Evolutionary conservation across 1,140 invertebrate species (phyloP), one percentile per base, ranked within the genome.

Genomic region (Tachypleus tridentatus): DNA sequence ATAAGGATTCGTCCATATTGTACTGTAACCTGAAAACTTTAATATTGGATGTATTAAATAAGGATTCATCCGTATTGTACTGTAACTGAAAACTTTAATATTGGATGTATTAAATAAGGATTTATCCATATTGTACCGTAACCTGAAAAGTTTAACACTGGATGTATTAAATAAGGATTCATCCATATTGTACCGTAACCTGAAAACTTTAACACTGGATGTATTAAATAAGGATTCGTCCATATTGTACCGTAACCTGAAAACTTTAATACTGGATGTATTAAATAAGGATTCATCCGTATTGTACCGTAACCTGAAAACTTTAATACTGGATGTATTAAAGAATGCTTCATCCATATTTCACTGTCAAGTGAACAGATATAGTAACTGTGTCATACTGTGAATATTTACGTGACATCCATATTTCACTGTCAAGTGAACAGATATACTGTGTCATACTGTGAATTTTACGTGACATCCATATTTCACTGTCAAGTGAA

Each of bases 21-120:
- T 29, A 29, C 29, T n/a, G n/a, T n/a, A n/a, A n/a, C n/a, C n/a
- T n/a, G n/a, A n/a, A n/a, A n/a, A n/a, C n/a, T n/a, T n/a, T n/a
- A n/a, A n/a, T n/a, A n/a, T n/a, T 29, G 0, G 29, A 29, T 2
- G 2, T 29, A 29, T 29, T 29, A 29, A 29, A 29, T 29, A 29
- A 29, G 94, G 70, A 98, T 98, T 73, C 97, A 98, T 78, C 87
- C 91, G 70, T 94, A 89, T 74, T 81, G 97, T 51, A 89, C 92
- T 68, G 90, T 29, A 29, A 96, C 74, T 98, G 53, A 97, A 97
- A 78, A 85, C 84, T 51, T 80, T 95, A 1, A 91, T 95, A 64
- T 78, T 95, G 65, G 89, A 94, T 74, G 89, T 89, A 4, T 85
- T 89, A 59, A 75, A 68, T 11, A 72, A 72, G 67, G 70, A 72